phyloP scores from a whole-genome alignment of 2,888 invertebrate genomes.

The Labia minor region DNA sequence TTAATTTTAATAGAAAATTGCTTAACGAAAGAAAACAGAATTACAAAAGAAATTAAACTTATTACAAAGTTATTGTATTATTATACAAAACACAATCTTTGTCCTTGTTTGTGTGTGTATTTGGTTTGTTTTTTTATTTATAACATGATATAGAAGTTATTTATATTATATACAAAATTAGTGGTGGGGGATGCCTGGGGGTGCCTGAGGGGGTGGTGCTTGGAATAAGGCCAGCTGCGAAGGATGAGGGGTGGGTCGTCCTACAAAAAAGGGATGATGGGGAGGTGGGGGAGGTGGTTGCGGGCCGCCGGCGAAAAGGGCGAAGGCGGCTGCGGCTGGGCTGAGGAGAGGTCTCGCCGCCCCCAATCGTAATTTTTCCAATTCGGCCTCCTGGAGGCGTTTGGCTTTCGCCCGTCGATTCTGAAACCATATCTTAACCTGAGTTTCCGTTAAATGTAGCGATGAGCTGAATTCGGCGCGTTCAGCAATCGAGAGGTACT shows the following conservation, averaged over 20 bases:
- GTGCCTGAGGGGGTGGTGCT: slow-evolving; percentile 27
- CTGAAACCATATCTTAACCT: slow-evolving; percentile 92
- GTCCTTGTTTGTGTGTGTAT: too few species aligned
- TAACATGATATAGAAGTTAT: slow-evolving; percentile 1
- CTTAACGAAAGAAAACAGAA: too few species aligned
- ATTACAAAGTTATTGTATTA: too few species aligned
- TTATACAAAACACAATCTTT: too few species aligned
- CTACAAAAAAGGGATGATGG: slow-evolving; percentile 32
- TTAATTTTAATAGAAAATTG: too few species aligned
- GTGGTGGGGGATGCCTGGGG: slow-evolving; percentile 15
- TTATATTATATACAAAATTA: neutral
- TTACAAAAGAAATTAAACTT: too few species aligned
- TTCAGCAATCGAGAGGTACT: slow-evolving; percentile 89
- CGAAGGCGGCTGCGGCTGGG: slow-evolving; percentile 41
- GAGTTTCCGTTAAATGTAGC: slow-evolving; percentile 82
- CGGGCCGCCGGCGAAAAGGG: slow-evolving; percentile 32
- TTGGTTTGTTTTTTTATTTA: neutral
- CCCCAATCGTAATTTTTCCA: slow-evolving; percentile 72
- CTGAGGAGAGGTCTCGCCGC: slow-evolving; percentile 44
- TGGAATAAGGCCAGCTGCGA: slow-evolving; percentile 46
- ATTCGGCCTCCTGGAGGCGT: slow-evolving; percentile 88
- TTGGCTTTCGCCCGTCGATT: slow-evolving; percentile 92
- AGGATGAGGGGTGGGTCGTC: slow-evolving; percentile 45
- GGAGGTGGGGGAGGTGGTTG: slow-evolving; percentile 35
- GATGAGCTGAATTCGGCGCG: slow-evolving; percentile 88